Evolutionary conservation across 2,797 vertebrate genomes (phyloP).

Genomic region (Cirrhinus molitorella): DNA sequence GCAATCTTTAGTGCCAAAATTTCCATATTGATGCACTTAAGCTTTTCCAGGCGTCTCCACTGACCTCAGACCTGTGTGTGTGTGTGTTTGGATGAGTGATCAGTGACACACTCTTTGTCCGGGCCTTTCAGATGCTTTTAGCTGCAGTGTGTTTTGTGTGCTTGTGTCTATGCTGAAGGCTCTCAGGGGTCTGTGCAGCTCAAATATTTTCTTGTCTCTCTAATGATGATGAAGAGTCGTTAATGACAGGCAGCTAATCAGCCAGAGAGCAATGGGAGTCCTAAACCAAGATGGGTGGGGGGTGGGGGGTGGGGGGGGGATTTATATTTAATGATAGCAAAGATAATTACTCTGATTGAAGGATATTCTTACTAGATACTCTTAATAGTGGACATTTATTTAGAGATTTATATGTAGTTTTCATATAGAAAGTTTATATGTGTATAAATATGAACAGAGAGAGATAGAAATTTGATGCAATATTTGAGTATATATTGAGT

Average conservation of each 20-base stretch:
- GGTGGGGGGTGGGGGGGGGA: constrained; percentile 54
- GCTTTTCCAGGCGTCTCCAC: constrained; percentile 56
- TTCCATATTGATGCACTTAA: background rate
- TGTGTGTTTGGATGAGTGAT: background rate
- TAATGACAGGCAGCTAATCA: constrained; percentile 52
- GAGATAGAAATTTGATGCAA: too few relatives aligned
- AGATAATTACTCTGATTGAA: constrained; percentile 3
- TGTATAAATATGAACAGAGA: too few relatives aligned
- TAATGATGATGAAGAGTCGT: constrained; percentile 64
- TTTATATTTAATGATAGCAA: constrained; percentile 55
- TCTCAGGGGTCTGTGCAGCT: constrained; percentile 14
- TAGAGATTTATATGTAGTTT: background rate
- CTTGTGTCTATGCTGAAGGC: background rate
- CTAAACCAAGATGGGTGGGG: constrained; percentile 49
- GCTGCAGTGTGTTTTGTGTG: constrained; percentile 2
- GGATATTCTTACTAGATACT: background rate
- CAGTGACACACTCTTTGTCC: background rate
- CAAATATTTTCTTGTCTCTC: constrained; percentile 53
- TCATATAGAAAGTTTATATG: background rate
- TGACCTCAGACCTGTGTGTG: constrained; percentile 60
- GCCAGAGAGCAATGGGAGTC: constrained; percentile 22
- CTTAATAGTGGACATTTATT: background rate
- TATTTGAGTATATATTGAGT: too few relatives aligned
- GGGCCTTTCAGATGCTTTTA: constrained; percentile 41
- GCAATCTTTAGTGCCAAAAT: background rate